Evolutionary conservation across 64 coral and sea anemone genomes (phyloP).

Genomic region (Pachyseris speciosa): DNA sequence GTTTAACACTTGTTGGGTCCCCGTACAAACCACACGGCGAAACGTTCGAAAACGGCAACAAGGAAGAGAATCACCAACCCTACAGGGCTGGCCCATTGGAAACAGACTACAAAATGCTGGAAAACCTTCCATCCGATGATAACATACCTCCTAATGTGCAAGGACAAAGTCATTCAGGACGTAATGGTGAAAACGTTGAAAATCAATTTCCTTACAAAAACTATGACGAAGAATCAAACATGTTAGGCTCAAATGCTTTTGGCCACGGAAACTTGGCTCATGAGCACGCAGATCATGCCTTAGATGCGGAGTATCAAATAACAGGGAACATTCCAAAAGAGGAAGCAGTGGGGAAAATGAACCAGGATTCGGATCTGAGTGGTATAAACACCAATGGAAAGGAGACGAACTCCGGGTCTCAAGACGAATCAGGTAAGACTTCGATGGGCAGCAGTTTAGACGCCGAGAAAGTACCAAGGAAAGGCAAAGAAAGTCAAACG

Average conservation of each 20-base stretch:
- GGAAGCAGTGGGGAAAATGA: not conserved
- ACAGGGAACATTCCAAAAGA: not conserved
- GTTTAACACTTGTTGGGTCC: not conserved
- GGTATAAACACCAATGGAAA: not conserved
- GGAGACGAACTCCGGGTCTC: too few relatives aligned
- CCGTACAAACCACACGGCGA: not conserved
- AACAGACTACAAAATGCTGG: not conserved
- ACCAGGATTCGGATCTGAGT: too few relatives aligned
- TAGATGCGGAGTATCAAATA: not conserved
- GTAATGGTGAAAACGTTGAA: not conserved
- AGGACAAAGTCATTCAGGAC: not conserved
- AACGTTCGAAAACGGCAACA: not conserved
- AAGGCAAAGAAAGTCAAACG: not conserved
- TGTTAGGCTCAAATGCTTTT: not conserved
- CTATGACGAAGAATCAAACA: slow-evolving; percentile 25
- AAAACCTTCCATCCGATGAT: too few relatives aligned
- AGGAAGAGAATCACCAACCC: not conserved
- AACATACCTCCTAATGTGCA: too few relatives aligned
- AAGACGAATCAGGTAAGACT: not conserved
- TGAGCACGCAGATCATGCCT: not conserved
- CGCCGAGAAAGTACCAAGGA: too few relatives aligned
- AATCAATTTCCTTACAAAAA: not conserved
- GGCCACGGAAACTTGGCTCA: not conserved
- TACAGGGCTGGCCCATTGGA: not conserved
- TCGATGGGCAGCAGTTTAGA: not conserved